Evolutionary conservation across 2,113 vertebrate species (phyloP), one percentile per base, ranked within the genome.

Genomic region (Brachypteracias leptosomus): DNA sequence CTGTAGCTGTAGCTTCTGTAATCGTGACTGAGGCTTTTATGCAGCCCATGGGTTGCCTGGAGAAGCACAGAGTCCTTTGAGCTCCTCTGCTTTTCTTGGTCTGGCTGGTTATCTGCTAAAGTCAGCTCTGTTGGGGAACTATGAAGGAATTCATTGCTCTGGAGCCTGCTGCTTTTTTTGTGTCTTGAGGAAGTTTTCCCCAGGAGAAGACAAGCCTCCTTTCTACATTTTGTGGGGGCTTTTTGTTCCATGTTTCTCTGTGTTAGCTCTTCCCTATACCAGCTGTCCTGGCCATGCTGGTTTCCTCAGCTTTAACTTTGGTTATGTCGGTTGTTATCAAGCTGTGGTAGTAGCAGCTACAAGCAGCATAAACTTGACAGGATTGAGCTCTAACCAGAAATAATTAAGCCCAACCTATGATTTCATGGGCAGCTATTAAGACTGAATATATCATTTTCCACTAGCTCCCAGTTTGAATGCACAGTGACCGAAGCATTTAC

Each of bases 141-240:
- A 29, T 63, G n/a, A 18, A 58, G 9, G 17, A 70, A 40, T 65
- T 61, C 1, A 4, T 26, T 20, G 52, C 49, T 62, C 28, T 47
- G 31, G 26, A 71, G 18, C 31, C 52, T 13, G 9, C 29, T 65
- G 28, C 24, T 19, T 68, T 57, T 70, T 35, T 16, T 85, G 29
- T 57, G 28, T 65, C 29, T 35, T 13, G 19, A 38, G 35, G 31
- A 26, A 46, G 51, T 49, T 57, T 67, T 35, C 33, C 16, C 6
- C 42, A 46, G 33, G 12, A 33, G 31, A 63, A 52, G 25, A 46
- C 17, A 70, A 75, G 42, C 25, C 38, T 51, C 8, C 18, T 7
- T 17, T 51, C 31, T 62, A 3, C 3, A 2, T 49, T 75, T 47
- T 42, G 19, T 42, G 62, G 6, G 10, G 4, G 1, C 2, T 7